Conservation (phyloP, 2,888 invertebrate species). For the Xanthorhoe designata region DNA sequence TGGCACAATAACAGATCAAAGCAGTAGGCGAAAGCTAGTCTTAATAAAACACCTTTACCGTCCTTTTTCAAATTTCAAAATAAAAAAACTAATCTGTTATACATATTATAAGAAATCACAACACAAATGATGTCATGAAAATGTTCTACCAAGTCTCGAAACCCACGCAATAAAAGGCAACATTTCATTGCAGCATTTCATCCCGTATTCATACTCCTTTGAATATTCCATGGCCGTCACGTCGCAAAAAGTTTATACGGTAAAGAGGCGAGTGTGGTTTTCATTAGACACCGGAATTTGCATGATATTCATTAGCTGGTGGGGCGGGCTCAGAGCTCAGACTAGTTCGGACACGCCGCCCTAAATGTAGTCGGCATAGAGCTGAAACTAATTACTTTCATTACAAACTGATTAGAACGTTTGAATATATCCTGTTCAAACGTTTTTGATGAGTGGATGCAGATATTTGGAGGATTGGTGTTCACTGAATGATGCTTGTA, state of each 20-base stretch:
- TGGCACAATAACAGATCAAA: too few species aligned
- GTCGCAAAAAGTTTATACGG: conserved; percentile 54
- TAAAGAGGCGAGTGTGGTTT: conserved; percentile 66
- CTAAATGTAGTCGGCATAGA: conserved; percentile 31
- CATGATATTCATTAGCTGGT: conserved; percentile 77
- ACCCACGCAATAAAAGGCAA: conserved; percentile 21
- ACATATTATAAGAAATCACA: background rate
- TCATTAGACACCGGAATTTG: conserved; percentile 76
- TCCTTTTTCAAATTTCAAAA: too few species aligned
- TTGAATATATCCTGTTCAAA: conserved; percentile 18
- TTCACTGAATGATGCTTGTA: background rate
- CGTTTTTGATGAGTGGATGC: conserved; percentile 15
- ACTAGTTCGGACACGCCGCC: conserved; percentile 36
- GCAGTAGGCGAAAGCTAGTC: too few species aligned
- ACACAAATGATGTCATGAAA: conserved; percentile 10
- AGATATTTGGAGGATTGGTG: conserved; percentile 5
- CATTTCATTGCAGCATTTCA: conserved; percentile 36
- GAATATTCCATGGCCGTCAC: conserved; percentile 47
- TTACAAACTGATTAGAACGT: conserved; percentile 31
- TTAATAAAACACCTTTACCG: too few species aligned
- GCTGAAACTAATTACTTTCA: conserved; percentile 37
- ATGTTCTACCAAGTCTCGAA: conserved; percentile 12
- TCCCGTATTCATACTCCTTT: conserved; percentile 40
- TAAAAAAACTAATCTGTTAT: background rate
- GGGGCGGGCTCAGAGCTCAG: conserved; percentile 51